phyloP scores from a whole-genome alignment of 2,113 vertebrate species.

The Spea multiplicata region DNA sequence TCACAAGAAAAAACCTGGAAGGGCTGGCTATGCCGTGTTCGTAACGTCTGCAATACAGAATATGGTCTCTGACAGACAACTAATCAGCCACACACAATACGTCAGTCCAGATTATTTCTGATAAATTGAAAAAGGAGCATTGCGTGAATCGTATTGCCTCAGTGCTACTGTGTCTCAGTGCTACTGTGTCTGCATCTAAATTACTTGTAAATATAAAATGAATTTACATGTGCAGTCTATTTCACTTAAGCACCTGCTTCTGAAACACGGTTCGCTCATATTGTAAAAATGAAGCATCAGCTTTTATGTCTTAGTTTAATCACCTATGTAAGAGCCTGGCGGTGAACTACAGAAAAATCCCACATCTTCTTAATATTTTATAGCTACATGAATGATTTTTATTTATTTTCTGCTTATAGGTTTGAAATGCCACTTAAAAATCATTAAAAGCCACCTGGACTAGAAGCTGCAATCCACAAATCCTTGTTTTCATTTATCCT shows the following conservation, averaged over 20 bases:
- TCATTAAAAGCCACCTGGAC: neutral
- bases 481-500: constrained; percentile 8
- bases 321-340: neutral
- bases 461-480: neutral
- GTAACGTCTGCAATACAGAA: too few relatives aligned
- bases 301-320: neutral
- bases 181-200: neutral
- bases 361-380: neutral
- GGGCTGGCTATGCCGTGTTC: too few relatives aligned
- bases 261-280: neutral
- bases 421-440: neutral
- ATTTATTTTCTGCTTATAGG: neutral
- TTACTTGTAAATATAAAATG: neutral
- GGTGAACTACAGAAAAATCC: neutral
- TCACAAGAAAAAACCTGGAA: too few relatives aligned
- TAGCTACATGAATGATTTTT: neutral
- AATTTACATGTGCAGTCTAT: neutral
- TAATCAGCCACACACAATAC: too few relatives aligned
- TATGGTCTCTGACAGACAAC: too few relatives aligned
- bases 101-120: too few relatives aligned
- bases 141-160: too few relatives aligned
- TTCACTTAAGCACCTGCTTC: neutral
- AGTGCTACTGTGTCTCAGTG: neutral
- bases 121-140: too few relatives aligned
- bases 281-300: neutral